phyloP scores from a whole-genome alignment of 2,113 vertebrate genomes.

The Pygoscelis adeliae region DNA sequence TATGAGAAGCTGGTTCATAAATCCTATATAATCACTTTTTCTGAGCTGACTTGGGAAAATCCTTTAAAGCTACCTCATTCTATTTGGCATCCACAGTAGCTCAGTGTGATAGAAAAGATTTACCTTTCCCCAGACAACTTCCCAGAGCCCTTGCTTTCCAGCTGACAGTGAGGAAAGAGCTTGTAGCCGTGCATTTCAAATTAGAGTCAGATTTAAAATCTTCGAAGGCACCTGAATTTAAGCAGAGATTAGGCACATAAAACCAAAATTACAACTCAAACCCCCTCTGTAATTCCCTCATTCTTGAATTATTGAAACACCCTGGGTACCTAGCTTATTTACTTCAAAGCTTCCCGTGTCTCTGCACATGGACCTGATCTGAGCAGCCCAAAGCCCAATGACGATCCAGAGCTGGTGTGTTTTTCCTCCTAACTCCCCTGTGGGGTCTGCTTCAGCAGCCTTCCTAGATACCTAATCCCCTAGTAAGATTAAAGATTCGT shows the following conservation, averaged over 20 bases:
- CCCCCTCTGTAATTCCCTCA: not conserved
- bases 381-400: not conserved
- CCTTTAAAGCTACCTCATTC: slow-evolving; percentile 54
- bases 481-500: not conserved
- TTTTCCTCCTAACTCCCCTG: not conserved
- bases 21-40: slow-evolving; percentile 60
- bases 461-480: not conserved
- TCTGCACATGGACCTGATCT: not conserved
- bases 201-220: slow-evolving; percentile 27
- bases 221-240: not conserved
- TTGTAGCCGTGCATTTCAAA: not conserved
- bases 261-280: slow-evolving; percentile 29
- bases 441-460: not conserved
- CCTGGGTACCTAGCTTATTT: not conserved
- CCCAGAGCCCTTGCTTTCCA: slow-evolving; percentile 37
- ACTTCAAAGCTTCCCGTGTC: not conserved
- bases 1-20: slow-evolving; percentile 56
- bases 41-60: slow-evolving; percentile 63
- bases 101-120: slow-evolving; percentile 57
- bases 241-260: slow-evolving; percentile 29
- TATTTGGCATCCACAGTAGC: slow-evolving; percentile 44
- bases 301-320: slow-evolving; percentile 7
- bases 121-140: slow-evolving; percentile 42
- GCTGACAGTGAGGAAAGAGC: not conserved
- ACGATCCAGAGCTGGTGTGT: not conserved